Evolutionary conservation across 2,888 invertebrate species (phyloP), one percentile per base, ranked within the genome.

Genomic region (Phalangium opilio): DNA sequence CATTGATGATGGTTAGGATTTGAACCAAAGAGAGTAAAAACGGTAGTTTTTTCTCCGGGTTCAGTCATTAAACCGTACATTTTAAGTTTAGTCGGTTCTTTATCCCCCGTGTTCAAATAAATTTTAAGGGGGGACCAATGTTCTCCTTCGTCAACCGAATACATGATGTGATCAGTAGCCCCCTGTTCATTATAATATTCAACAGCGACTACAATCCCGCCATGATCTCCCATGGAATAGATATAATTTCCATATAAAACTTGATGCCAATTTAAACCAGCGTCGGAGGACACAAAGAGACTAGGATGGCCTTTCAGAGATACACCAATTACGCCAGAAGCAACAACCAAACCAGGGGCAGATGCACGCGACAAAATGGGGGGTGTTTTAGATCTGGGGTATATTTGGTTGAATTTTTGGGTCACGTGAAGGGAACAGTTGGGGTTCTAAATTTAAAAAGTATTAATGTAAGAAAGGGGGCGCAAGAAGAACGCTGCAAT

Each of bases 61-160:
- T 90, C 89, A 0, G 87, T 90, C 79, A 90, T 83, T 15, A 90
- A 67, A 8, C 87, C 87, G 63, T 89, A 86, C n/a, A 90, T 77
- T 46, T 79, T 73, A 12, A 90, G 73, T 27, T 27, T 27, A 63
- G 81, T 78, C 50, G 79, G 75, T 21, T 75, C 46, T 60, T 82
- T 80, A 12, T 48, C 40, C 17, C 42, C 38, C 7, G 45, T 21
- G 12, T 36, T 36, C 8, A 12, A 14, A 8, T 27, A 27, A 62
- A 79, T 77, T 63, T 72, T 67, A 59, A 79, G 75, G 27, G 74
- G 72, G 48, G 75, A 72, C 87, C 87, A 90, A 15, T 75, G 78
- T 61, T 79, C 76, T 32, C 89, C 89, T 65, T 87, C 85, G 62
- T 90, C 82, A 0, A 78, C 79, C 0, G 90, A 89, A 64, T 86